Evolutionary conservation across 2,888 invertebrate genomes (phyloP).

Genomic region (Tubulanus polymorphus): DNA sequence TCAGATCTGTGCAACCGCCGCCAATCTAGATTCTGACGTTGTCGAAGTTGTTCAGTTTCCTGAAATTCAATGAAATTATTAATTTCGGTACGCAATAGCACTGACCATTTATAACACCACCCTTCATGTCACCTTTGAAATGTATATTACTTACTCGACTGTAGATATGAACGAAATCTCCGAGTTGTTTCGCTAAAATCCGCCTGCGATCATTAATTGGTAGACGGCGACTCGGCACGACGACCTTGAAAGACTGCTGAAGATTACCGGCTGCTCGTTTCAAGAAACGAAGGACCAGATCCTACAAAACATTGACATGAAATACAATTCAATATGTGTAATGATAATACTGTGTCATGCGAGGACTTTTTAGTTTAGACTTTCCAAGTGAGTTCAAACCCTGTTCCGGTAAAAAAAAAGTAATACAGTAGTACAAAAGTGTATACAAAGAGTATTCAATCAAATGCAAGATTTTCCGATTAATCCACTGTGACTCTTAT

Average conservation of each 20-base stretch:
- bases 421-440: too few species aligned
- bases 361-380: too few species aligned
- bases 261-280: conserved; percentile 53
- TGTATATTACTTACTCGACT: conserved; percentile 49
- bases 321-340: background rate
- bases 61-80: conserved; percentile 15
- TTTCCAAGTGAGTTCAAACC: too few species aligned
- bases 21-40: conserved; percentile 27
- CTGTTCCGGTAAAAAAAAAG: too few species aligned
- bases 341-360: too few species aligned
- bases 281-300: conserved; percentile 51
- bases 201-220: conserved; percentile 44
- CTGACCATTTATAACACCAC: too few species aligned
- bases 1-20: conserved; percentile 21
- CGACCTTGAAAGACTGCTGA: conserved; percentile 48
- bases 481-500: too few species aligned
- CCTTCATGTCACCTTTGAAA: too few species aligned
- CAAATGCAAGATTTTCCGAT: too few species aligned
- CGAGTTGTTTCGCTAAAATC: conserved; percentile 52
- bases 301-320: conserved; percentile 31
- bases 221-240: conserved; percentile 49
- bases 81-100: too few species aligned
- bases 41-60: conserved; percentile 45
- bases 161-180: conserved; percentile 53
- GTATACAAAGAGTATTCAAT: too few species aligned